Percentiles rank a stretch among this genome's conserved stretches.
Evolutionary conservation across 2,797 vertebrate genomes (phyloP).

Genomic region (Rhinoraja longicauda): DNA sequence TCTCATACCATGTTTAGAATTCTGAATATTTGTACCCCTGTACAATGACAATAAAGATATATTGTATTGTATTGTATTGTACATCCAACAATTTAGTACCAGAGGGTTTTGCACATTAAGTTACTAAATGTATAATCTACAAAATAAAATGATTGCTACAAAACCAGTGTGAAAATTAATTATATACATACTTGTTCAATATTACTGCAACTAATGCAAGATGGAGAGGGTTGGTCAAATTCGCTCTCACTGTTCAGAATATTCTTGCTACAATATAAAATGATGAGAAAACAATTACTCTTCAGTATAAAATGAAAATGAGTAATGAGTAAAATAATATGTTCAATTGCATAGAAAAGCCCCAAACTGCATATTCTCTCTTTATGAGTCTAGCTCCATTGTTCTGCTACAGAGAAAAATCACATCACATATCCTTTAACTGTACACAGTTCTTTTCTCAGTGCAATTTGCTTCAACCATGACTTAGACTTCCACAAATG

Average conservation of each 20-base stretch:
- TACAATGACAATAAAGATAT: too few relatives aligned
- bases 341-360: not conserved
- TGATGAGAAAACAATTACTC: not conserved
- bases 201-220: not conserved
- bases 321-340: not conserved
- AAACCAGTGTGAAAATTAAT: not conserved
- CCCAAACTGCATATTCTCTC: not conserved
- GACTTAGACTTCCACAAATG: not conserved
- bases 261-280: constrained; percentile 12
- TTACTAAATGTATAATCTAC: not conserved
- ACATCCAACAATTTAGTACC: not conserved
- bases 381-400: not conserved
- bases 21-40: not conserved
- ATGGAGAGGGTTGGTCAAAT: not conserved
- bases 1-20: not conserved
- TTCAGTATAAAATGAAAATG: not conserved
- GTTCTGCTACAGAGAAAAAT: not conserved
- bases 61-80: too few relatives aligned
- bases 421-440: not conserved
- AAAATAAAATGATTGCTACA: not conserved
- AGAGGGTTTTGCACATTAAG: not conserved
- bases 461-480: not conserved
- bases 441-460: not conserved
- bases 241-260: constrained; percentile 4
- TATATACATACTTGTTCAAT: constrained; percentile 26